Conservation (phyloP, 1,140 invertebrate species). For the Eupristina koningsbergeri region DNA sequence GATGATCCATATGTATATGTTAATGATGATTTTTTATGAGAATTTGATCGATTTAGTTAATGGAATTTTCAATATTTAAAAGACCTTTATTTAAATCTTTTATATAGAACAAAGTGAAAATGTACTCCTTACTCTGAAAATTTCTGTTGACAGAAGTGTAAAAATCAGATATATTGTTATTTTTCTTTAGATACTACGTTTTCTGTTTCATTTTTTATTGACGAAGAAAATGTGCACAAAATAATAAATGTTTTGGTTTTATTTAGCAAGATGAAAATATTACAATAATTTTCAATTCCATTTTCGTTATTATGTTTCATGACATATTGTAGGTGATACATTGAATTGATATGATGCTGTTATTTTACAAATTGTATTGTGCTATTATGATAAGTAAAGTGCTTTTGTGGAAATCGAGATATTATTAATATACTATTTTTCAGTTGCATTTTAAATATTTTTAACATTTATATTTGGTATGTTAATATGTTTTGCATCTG, state of each 20-base stretch:
- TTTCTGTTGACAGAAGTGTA: background rate
- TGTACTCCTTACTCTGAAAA: background rate
- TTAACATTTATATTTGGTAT: too few relatives aligned
- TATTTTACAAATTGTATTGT: background rate
- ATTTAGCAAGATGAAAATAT: background rate
- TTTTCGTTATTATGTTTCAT: slow-evolving; percentile 3
- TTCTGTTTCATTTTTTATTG: background rate
- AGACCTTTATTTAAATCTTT: background rate
- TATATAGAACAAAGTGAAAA: background rate
- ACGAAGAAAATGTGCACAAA: background rate
- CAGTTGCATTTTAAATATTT: too few relatives aligned
- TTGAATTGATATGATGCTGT: background rate
- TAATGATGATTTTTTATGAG: background rate
- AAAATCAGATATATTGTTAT: background rate
- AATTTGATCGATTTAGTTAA: background rate
- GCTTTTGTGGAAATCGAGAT: too few relatives aligned
- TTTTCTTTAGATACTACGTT: background rate
- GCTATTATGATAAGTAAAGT: too few relatives aligned
- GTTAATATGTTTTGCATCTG: too few relatives aligned
- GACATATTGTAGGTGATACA: background rate
- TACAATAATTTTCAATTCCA: slow-evolving; percentile 18
- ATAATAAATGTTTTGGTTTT: background rate
- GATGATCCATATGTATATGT: background rate
- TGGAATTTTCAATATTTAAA: background rate
- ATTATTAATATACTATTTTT: too few relatives aligned